Base-by-base conservation (phyloP, 2,888 invertebrate genomes). In the Oscheius sp. region DNA sequence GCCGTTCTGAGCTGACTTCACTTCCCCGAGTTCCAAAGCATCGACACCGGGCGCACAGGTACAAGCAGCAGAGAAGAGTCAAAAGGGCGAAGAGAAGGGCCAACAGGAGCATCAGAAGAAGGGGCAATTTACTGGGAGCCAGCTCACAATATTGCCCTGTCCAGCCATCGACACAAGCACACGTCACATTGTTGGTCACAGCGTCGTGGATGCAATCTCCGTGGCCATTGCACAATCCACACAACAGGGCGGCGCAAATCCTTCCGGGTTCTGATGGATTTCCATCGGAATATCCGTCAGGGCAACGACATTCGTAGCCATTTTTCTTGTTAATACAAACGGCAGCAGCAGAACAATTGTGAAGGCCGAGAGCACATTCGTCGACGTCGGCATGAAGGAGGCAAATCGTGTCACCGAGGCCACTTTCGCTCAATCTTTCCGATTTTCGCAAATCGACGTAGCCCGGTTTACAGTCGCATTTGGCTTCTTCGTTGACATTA, bases 401-500 rank as follows among this genome's bases (percentile, higher is more conserved):
- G 56, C 82, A 81, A 64, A 78, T 76, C 12, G 81, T 69, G 45
- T 79, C 79, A 2, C 76, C 81, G 3, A 83, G 68, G 66, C 80
- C 80, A 5, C 78, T 78, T 68, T 77, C 76, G 12, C 77, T 76
- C 3, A 79, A 70, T n/a, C 75, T 74, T 41, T 77, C 78, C 1
- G 69, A 41, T 59, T 84, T 80, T 25, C 84, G 73, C 3, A 86
- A 69, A 46, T 86, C 85, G 18, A 84, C 79, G 73, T 82, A 85
- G 49, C 84, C 85, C 0, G 83, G 78, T 35, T 74, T 72, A 77
- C 85, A 85, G 49, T 76, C 76, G 74, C 85, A 85, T 18, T 73
- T 70, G 27, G 84, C 84, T 74, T 83, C 74, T 35, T 84, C 76
- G 13, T 82, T 93, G 88, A 94, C 92, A 91, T 95, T 95, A 91